Conservation (phyloP, 2,888 invertebrate species). For the Agelastica alni region DNA sequence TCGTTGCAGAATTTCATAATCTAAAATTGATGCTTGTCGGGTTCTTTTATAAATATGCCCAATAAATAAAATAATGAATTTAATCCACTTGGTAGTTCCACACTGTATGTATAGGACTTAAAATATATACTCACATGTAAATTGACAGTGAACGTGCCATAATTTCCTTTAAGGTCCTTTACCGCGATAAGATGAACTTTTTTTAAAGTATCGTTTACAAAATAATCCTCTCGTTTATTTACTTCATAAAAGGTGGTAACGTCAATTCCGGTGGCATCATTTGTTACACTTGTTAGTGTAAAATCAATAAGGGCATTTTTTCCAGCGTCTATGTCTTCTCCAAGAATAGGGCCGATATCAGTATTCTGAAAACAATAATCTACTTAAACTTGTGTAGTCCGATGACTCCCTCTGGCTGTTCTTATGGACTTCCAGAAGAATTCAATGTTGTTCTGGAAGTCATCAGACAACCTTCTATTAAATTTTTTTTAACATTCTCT, state of each 20-base stretch:
- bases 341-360: conserved; percentile 36
- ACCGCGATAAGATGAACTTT: conserved; percentile 57
- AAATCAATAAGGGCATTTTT: conserved; percentile 37
- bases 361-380: conserved; percentile 39
- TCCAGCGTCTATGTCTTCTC: conserved; percentile 37
- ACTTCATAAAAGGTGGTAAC: conserved; percentile 38
- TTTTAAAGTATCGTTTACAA: conserved; percentile 42
- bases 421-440: too few species aligned
- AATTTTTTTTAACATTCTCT: too few species aligned
- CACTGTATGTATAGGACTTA: too few species aligned
- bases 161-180: conserved; percentile 59
- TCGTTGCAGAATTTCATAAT: too few species aligned
- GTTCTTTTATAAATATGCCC: too few species aligned
- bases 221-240: conserved; percentile 38
- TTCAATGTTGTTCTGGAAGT: too few species aligned
- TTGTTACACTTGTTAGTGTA: conserved; percentile 47
- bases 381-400: too few species aligned
- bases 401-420: too few species aligned
- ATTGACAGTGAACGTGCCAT: conserved; percentile 62
- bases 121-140: conserved; percentile 56
- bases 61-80: too few species aligned
- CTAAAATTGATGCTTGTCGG: too few species aligned
- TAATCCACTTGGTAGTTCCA: too few species aligned
- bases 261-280: conserved; percentile 59
- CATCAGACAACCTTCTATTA: too few species aligned